These are phyloP conservation scores for Nymphalis urticae DNA, from an alignment of 2,888 invertebrate genomes.

Conservation along the genomic window DNA sequence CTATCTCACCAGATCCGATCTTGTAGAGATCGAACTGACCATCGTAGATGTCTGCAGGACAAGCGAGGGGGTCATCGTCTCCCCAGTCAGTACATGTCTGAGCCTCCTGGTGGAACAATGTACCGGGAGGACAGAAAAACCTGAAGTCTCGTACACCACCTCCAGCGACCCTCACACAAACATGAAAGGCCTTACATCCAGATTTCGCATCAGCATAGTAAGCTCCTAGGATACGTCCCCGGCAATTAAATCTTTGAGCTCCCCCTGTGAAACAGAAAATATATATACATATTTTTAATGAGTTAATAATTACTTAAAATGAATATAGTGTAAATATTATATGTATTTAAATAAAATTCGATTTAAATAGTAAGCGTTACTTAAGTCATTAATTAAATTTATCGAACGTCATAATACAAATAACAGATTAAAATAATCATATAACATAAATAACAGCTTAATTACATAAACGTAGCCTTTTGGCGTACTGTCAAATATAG, in stretches of 20 bases:
- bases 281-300: background rate
- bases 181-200: slow-evolving; percentile 94
- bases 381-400: too few relatives aligned
- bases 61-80: slow-evolving; percentile 87
- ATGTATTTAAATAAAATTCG: too few relatives aligned
- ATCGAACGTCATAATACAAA: too few relatives aligned
- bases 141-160: slow-evolving; percentile 90
- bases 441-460: too few relatives aligned
- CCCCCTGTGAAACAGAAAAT: slow-evolving; percentile 54
- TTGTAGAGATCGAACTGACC: slow-evolving; percentile 93
- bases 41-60: slow-evolving; percentile 90
- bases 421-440: too few relatives aligned
- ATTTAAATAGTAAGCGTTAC: too few relatives aligned
- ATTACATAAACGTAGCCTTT: too few relatives aligned
- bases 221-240: slow-evolving; percentile 92
- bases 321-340: too few relatives aligned
- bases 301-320: too few relatives aligned
- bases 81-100: slow-evolving; percentile 96
- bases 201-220: slow-evolving; percentile 94
- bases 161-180: slow-evolving; percentile 92
- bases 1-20: slow-evolving; percentile 86
- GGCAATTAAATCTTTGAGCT: slow-evolving; percentile 87
- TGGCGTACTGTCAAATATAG: too few relatives aligned
- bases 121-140: slow-evolving; percentile 94
- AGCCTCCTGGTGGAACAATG: slow-evolving; percentile 94